phyloP scores from a whole-genome alignment of 2,113 vertebrate species.

The Nasalis larvatus region DNA sequence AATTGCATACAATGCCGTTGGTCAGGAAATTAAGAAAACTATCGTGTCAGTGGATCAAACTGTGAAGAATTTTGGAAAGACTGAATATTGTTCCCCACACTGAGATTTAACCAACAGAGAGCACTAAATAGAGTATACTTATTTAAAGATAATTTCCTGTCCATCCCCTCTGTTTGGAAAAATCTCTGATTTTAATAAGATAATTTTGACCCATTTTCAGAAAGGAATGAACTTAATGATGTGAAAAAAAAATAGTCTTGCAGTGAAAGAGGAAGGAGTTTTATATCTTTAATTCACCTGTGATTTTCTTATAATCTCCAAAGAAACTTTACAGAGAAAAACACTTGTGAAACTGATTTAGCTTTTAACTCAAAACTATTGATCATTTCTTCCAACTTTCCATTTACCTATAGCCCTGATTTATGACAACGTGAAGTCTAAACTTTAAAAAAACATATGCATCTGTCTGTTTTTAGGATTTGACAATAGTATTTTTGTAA shows the following conservation, averaged over 20 bases:
- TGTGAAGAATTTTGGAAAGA: constrained; percentile 31
- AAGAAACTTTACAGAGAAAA: neutral
- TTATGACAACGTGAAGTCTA: neutral
- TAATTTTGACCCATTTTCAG: constrained; percentile 4
- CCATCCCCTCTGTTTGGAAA: neutral
- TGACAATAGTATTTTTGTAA: neutral
- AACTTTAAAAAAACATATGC: neutral
- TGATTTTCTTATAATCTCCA: neutral
- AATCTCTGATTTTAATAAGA: neutral
- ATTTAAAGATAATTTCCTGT: neutral
- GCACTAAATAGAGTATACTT: neutral
- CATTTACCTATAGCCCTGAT: neutral
- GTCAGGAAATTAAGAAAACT: constrained; percentile 26
- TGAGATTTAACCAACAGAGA: neutral
- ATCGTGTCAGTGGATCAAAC: neutral
- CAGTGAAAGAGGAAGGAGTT: neutral
- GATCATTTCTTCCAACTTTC: neutral
- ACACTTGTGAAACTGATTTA: neutral
- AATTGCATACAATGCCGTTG: neutral
- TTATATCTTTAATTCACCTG: neutral
- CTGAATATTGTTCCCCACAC: neutral
- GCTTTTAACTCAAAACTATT: neutral
- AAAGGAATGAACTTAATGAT: neutral
- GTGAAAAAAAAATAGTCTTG: neutral
- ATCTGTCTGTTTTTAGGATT: neutral